Percentiles rank a stretch among this genome's conserved stretches.
Evolutionary conservation across 2,797 vertebrate species (phyloP).

Genomic region (Otolemur crassicaudatus): DNA sequence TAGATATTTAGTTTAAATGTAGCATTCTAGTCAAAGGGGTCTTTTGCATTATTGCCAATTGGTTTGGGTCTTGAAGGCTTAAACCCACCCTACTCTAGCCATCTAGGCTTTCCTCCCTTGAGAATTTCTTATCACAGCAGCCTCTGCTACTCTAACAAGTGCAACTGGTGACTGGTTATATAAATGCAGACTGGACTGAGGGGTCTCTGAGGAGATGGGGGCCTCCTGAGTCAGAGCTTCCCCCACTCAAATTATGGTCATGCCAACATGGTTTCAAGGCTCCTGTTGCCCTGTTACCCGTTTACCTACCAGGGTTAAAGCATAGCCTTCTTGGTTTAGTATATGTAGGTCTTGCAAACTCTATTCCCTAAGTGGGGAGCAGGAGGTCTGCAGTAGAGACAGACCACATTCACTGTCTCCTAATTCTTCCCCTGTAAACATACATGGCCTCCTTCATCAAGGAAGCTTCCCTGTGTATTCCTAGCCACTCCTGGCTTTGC

Average conservation of each 20-base stretch:
- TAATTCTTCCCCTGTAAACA: background rate
- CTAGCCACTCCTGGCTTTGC: background rate
- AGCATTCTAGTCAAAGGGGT: background rate
- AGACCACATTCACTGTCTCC: background rate
- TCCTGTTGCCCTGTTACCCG: background rate
- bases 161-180: background rate
- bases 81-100: background rate
- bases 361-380: background rate
- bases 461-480: background rate
- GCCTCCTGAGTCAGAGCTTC: background rate
- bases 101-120: background rate
- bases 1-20: background rate
- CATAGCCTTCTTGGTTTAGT: too few species aligned
- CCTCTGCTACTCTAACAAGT: background rate
- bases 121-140: background rate
- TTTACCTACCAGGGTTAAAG: background rate
- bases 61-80: background rate
- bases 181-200: background rate
- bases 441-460: background rate
- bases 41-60: background rate
- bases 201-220: background rate
- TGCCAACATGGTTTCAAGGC: background rate
- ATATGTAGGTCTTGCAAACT: background rate
- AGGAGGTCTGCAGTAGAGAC: background rate
- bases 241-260: background rate